Percentiles rank a stretch among this genome's conserved stretches.
Evolutionary conservation across 1,140 invertebrate species (phyloP).

Genomic region (Bombus cullumanus): DNA sequence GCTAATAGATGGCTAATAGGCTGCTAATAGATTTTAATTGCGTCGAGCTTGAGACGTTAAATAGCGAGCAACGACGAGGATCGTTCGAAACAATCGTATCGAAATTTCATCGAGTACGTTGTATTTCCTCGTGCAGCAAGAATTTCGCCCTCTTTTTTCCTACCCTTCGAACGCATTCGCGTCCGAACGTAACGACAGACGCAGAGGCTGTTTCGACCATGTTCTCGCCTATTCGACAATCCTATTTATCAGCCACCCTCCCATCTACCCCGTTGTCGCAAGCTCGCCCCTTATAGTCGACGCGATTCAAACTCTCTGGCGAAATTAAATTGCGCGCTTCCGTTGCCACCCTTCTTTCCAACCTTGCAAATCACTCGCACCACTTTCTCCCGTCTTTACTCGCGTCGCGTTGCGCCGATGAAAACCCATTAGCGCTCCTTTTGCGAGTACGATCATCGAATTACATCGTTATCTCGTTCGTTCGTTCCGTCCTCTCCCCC

Average conservation of each 20-base stretch:
- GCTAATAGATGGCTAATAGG: too few relatives aligned
- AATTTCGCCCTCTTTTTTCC: neutral
- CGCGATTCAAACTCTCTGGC: conserved; percentile 20
- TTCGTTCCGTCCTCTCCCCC: too few relatives aligned
- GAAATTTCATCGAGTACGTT: too few relatives aligned
- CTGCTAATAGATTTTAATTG: too few relatives aligned
- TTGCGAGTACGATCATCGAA: conserved; percentile 25
- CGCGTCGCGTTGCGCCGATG: neutral
- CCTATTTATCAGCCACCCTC: conserved; percentile 46
- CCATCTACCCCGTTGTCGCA: too few relatives aligned
- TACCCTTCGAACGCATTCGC: neutral
- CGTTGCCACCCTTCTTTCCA: conserved; percentile 14
- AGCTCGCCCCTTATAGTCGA: neutral
- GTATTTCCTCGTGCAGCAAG: too few relatives aligned
- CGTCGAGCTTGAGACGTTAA: too few relatives aligned
- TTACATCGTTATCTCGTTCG: conserved; percentile 23
- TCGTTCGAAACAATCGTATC: too few relatives aligned
- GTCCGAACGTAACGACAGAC: neutral
- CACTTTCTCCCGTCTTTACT: neutral
- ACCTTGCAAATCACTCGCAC: conserved; percentile 5
- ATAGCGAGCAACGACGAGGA: too few relatives aligned
- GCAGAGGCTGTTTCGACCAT: neutral
- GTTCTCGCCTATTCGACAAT: conserved; percentile 4
- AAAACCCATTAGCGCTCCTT: conserved; percentile 28
- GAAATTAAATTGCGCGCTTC: conserved; percentile 62